These are phyloP conservation scores for Subacronicta megacephala DNA, from an alignment of 2,888 invertebrate genomes.

Conservation along the genomic window DNA sequence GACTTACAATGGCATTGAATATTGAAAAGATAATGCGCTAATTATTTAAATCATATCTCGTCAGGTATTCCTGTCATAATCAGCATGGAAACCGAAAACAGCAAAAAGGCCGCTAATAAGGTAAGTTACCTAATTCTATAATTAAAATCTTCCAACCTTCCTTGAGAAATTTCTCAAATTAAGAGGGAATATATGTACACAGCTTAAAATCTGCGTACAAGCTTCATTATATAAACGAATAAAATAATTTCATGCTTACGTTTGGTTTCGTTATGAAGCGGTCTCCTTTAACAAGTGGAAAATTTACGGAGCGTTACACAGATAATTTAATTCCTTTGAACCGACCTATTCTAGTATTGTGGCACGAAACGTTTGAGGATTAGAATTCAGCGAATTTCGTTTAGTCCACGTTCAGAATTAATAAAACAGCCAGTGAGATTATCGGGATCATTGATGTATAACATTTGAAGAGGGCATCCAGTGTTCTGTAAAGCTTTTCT, in stretches of 20 bases:
- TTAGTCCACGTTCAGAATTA: conserved; percentile 26
- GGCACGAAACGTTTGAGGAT: conserved; percentile 49
- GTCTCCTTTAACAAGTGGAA: conserved; percentile 64
- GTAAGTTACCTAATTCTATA: not conserved
- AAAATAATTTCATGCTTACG: conserved; percentile 68
- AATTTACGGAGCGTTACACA: conserved; percentile 69
- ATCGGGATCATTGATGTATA: conserved; percentile 17
- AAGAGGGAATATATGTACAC: conserved; percentile 9
- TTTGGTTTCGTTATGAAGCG: conserved; percentile 64
- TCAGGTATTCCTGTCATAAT: not conserved
- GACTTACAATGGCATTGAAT: too few relatives aligned
- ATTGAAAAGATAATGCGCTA: too few relatives aligned
- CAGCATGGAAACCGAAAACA: not conserved
- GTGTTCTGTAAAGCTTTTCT: conserved; percentile 15
- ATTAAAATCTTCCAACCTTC: not conserved
- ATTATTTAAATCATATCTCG: too few relatives aligned
- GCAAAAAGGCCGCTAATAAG: not conserved
- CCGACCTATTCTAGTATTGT: conserved; percentile 57
- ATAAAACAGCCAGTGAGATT: conserved; percentile 16
- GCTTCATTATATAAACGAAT: conserved; percentile 54
- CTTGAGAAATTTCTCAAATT: conserved; percentile 1
- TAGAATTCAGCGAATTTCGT: conserved; percentile 46
- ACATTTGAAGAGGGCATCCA: not conserved
- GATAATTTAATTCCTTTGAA: conserved; percentile 72
- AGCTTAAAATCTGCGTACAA: conserved; percentile 16